A percentile compares a stretch with the other conserved stretches of the same genome.
phyloP scores from a whole-genome alignment of 2,113 vertebrate genomes.

The Nothocercus nigrocapillus region DNA sequence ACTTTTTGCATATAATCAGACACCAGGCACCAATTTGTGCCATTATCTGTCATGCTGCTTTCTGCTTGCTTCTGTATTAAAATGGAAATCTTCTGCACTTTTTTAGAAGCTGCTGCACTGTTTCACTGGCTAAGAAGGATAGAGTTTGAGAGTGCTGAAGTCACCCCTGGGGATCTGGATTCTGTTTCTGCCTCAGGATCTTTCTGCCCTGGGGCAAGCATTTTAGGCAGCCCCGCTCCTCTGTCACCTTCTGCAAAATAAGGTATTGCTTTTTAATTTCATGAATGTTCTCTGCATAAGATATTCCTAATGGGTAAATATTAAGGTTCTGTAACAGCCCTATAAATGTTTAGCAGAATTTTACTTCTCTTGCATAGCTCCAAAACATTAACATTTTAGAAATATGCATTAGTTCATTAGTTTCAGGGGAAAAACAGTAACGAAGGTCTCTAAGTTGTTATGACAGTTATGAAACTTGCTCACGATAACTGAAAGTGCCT shows the following conservation, averaged over 20 bases:
- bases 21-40: not conserved
- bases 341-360: not conserved
- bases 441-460: not conserved
- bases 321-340: not conserved
- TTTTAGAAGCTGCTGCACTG: not conserved
- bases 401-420: not conserved
- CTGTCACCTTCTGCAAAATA: not conserved
- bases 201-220: not conserved
- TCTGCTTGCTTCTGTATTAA: not conserved
- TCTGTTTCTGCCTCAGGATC: not conserved
- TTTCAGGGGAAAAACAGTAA: not conserved
- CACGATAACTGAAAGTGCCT: not conserved
- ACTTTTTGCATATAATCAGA: not conserved
- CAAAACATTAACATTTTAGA: not conserved
- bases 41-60: not conserved
- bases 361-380: not conserved
- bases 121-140: not conserved
- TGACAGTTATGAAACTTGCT: conserved; percentile 16
- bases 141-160: not conserved
- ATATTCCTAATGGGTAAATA: not conserved
- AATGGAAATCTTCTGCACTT: not conserved
- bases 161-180: not conserved
- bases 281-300: not conserved
- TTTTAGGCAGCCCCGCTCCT: not conserved
- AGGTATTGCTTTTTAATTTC: not conserved